Conservation (phyloP, 2,888 invertebrate species). For the Agonopterix subpropinquella region DNA sequence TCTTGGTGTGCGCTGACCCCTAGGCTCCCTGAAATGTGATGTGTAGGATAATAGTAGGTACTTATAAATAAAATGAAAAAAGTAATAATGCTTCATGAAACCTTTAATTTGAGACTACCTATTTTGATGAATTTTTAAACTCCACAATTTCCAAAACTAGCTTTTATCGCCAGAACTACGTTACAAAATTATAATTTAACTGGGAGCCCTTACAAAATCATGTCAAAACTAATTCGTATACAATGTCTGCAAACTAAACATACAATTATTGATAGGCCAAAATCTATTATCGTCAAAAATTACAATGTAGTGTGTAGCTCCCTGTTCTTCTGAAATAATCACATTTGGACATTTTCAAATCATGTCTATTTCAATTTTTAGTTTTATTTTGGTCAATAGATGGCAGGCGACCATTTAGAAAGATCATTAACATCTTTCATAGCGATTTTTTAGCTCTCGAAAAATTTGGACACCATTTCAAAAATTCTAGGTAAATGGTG, state of each 20-base stretch:
- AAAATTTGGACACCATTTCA: slow-evolving; percentile 16
- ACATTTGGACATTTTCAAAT: neutral
- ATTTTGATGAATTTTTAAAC: slow-evolving; percentile 40
- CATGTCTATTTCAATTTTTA: neutral
- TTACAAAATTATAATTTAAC: neutral
- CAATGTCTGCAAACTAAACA: slow-evolving; percentile 12
- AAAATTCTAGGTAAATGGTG: slow-evolving; percentile 10
- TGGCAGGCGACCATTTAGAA: slow-evolving; percentile 17
- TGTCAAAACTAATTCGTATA: slow-evolving; percentile 2
- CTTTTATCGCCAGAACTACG: slow-evolving; percentile 20
- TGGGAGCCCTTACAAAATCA: slow-evolving; percentile 1
- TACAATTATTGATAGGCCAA: slow-evolving; percentile 22
- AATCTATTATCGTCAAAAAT: slow-evolving; percentile 16
- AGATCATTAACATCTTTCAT: slow-evolving; percentile 14
- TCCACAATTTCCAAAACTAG: slow-evolving; percentile 26
- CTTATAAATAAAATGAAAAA: slow-evolving; percentile 23
- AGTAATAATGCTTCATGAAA: slow-evolving; percentile 41
- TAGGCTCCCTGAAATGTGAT: no score
- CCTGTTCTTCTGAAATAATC: neutral
- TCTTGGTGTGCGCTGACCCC: no score
- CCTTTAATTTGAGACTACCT: slow-evolving; percentile 61
- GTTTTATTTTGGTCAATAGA: slow-evolving; percentile 12
- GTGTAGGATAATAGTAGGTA: no score
- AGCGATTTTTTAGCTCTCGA: slow-evolving; percentile 4
- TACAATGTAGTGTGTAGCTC: neutral